Evolutionary conservation across 1,140 invertebrate genomes (phyloP).

Genomic region (Diorhabda elongata): DNA sequence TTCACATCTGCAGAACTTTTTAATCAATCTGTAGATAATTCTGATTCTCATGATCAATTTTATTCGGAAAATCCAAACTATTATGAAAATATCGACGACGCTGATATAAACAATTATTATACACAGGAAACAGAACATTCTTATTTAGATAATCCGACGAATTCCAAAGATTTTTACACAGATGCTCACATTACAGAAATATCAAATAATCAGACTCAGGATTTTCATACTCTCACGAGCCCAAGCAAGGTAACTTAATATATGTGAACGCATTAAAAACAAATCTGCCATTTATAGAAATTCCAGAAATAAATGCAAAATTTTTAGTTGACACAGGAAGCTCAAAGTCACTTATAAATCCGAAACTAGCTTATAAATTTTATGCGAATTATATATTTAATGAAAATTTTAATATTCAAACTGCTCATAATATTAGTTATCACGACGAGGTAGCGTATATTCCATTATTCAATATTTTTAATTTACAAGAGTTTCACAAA

Average conservation of each 20-base stretch:
- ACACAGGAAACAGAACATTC: background rate
- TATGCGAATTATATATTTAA: constrained; percentile 15
- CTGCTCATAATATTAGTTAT: constrained; percentile 13
- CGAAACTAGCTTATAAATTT: constrained; percentile 17
- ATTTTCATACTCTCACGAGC: background rate
- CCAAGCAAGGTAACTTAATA: constrained; percentile 8
- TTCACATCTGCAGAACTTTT: background rate
- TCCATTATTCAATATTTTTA: no score
- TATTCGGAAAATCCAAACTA: background rate
- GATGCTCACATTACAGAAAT: background rate
- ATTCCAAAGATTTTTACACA: constrained; percentile 1
- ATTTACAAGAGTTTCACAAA: background rate
- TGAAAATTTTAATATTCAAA: constrained; percentile 25
- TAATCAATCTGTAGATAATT: background rate
- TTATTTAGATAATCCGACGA: no score
- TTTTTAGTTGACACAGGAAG: constrained; percentile 22
- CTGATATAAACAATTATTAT: background rate
- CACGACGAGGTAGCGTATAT: no score
- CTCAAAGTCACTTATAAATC: no score
- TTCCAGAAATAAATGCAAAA: constrained; percentile 20
- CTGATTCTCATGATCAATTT: background rate
- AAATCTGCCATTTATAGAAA: constrained; percentile 18
- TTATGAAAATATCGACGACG: constrained; percentile 1
- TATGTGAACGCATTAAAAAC: constrained; percentile 1
- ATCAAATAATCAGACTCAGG: background rate